Percentiles rank a stretch among this genome's conserved stretches.
Conservation (phyloP, 2,113 vertebrate species). For the Menura novaehollandiae region DNA sequence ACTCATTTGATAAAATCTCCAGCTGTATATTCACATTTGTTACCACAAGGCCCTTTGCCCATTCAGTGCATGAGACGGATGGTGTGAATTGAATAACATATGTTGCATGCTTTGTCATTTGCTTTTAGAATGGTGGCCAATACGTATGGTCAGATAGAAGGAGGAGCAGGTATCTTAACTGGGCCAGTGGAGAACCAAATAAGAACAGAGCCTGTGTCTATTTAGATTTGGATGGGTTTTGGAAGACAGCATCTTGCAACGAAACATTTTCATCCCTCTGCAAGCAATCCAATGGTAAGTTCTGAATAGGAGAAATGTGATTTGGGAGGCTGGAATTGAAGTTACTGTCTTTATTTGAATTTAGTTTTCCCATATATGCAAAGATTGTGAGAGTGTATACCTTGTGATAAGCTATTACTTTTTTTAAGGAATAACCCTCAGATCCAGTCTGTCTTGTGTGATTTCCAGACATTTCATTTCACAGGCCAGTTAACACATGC, state of each 20-base stretch:
- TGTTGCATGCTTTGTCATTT: background rate
- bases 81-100: background rate
- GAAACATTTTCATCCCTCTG: slow-evolving; percentile 79
- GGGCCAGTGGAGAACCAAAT: slow-evolving; percentile 81
- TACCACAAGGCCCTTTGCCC: background rate
- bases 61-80: fast-evolving
- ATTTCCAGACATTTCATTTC: background rate
- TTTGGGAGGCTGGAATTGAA: background rate
- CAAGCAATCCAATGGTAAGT: slow-evolving; percentile 81
- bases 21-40: background rate
- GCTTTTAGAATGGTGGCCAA: slow-evolving; percentile 70
- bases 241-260: slow-evolving; percentile 83
- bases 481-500: background rate
- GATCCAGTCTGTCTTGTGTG: background rate
- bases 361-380: background rate
- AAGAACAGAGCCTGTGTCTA: slow-evolving; percentile 83
- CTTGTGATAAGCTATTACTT: background rate
- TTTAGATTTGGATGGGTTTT: slow-evolving; percentile 78
- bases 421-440: background rate
- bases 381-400: background rate
- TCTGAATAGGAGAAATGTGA: background rate
- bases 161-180: slow-evolving; percentile 76
- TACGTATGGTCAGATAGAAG: slow-evolving; percentile 84
- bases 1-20: background rate
- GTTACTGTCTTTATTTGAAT: background rate